A percentile compares a stretch with the other conserved stretches of the same genome.
Conservation (phyloP, 2,113 vertebrate species). For the Antennarius striatus region DNA sequence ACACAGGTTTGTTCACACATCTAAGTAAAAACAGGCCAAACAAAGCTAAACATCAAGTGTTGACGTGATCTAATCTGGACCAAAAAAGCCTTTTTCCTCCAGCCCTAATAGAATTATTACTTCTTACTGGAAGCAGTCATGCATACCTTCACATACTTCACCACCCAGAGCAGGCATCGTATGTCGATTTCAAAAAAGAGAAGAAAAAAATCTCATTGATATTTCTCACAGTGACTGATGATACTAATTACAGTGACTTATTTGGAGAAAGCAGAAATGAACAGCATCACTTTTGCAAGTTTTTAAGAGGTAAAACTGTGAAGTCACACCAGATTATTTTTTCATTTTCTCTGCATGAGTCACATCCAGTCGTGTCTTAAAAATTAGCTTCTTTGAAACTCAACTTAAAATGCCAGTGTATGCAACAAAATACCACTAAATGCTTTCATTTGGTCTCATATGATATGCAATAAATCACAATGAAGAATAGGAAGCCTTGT, state of each 20-base stretch:
- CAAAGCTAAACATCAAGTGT: conserved; percentile 40
- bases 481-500: conserved; percentile 16
- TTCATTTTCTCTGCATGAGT: background rate
- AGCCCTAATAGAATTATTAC: conserved; percentile 63
- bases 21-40: conserved; percentile 28
- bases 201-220: background rate
- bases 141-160: conserved; percentile 2
- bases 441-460: conserved; percentile 10
- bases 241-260: conserved; percentile 2
- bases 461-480: conserved; percentile 15
- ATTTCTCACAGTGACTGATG: conserved; percentile 1
- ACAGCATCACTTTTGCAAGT: background rate
- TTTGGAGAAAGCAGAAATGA: background rate
- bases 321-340: background rate
- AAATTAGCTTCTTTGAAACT: background rate
- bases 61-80: conserved; percentile 52
- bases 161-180: conserved; percentile 5
- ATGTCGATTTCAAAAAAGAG: conserved; percentile 1
- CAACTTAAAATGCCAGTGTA: background rate
- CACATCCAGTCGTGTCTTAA: background rate
- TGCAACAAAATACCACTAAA: conserved; percentile 12
- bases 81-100: conserved; percentile 50
- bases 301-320: background rate
- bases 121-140: conserved; percentile 49
- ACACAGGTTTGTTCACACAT: conserved; percentile 27